A percentile compares a stretch with the other conserved stretches of the same genome.
Evolutionary conservation across 92 coral and sea anemone genomes (phyloP).

Genomic region (Siderastrea siderea): DNA sequence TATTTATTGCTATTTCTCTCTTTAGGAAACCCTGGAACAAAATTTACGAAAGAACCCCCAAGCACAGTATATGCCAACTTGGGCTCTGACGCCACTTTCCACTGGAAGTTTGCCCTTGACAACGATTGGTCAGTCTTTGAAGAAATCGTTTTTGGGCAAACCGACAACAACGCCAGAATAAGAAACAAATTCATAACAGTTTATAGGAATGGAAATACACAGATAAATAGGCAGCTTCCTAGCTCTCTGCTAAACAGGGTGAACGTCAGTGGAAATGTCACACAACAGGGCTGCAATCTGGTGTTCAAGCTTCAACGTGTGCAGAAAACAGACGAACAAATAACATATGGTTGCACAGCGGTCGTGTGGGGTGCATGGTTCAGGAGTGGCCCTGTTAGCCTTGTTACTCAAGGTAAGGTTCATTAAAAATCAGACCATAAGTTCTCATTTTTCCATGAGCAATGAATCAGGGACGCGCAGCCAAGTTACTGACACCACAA

Average conservation of each 20-base stretch:
- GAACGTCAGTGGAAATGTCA: neutral
- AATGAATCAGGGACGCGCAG: too few relatives aligned
- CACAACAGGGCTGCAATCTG: neutral
- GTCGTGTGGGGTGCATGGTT: too few relatives aligned
- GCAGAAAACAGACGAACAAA: neutral
- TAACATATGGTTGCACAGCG: too few relatives aligned
- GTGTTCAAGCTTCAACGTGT: neutral
- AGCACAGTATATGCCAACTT: neutral
- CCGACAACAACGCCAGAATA: neutral
- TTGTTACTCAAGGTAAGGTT: too few relatives aligned
- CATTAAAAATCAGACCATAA: too few relatives aligned
- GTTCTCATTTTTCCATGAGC: too few relatives aligned
- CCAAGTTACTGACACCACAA: too few relatives aligned
- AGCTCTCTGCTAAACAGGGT: neutral
- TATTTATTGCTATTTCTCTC: neutral
- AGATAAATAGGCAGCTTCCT: neutral
- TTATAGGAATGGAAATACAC: neutral
- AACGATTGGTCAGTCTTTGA: neutral
- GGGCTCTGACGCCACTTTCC: neutral
- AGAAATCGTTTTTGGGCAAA: neutral
- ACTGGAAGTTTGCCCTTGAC: neutral
- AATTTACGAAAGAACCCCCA: neutral
- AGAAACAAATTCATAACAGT: slow-evolving; percentile 6
- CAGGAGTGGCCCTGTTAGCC: too few relatives aligned
- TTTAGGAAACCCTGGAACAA: neutral